Conservation (phyloP, 2,888 invertebrate species). For the Tiliacea aurago region DNA sequence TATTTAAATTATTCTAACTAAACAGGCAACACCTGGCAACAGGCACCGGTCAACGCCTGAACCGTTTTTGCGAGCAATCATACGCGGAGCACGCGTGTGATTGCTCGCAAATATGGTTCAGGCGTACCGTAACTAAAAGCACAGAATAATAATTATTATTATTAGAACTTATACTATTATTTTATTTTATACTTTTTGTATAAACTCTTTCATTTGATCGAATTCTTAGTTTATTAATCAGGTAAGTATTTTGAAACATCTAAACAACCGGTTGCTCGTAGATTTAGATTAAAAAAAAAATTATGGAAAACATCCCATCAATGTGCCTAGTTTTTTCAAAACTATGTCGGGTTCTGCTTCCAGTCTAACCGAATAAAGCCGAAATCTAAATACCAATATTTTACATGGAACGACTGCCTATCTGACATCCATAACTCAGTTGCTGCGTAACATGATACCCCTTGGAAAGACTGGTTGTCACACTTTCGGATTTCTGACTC, state of each 20-base stretch:
- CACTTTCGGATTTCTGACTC: not conserved
- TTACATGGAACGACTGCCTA: not conserved
- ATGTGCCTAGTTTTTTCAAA: not conserved
- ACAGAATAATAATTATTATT: not conserved
- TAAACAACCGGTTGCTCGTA: not conserved
- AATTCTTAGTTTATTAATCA: too few species aligned
- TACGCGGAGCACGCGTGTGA: too few species aligned
- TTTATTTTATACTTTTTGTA: not conserved
- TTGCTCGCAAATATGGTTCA: constrained; percentile 1
- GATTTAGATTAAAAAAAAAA: not conserved
- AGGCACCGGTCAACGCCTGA: too few species aligned
- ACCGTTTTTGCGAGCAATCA: too few species aligned
- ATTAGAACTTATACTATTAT: too few species aligned
- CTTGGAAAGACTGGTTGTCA: not conserved
- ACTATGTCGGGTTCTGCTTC: not conserved
- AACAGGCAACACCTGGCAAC: not conserved
- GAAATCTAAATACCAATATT: not conserved
- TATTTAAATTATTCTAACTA: not conserved
- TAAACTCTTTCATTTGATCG: not conserved
- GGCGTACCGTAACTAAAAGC: not conserved
- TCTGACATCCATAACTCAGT: not conserved
- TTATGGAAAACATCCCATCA: not conserved
- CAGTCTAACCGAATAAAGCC: not conserved
- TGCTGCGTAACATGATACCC: not conserved
- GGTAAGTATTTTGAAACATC: too few species aligned